These are phyloP conservation scores for Cryptus armator DNA, from an alignment of 2,888 invertebrate species.

Conservation along the genomic window DNA sequence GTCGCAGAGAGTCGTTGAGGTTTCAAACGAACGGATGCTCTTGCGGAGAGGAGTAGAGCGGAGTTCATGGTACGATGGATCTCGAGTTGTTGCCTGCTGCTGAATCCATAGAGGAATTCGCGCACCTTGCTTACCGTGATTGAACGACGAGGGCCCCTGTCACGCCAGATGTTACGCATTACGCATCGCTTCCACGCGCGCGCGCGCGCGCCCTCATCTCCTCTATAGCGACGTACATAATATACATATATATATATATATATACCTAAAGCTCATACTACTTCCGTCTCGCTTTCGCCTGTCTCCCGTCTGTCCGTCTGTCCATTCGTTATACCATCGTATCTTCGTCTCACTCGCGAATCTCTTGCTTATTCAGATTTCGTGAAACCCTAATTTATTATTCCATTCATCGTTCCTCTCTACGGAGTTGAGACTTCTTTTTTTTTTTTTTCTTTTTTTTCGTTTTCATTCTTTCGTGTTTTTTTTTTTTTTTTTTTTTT, in stretches of 20 bases:
- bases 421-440: not conserved
- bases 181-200: constrained; percentile 45
- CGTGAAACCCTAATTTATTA: constrained; percentile 29
- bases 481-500: not conserved
- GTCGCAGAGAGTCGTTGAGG: constrained; percentile 35
- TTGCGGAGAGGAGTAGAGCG: not conserved
- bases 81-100: not conserved
- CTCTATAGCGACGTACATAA: not conserved
- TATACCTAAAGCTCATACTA: not conserved
- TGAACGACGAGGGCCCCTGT: constrained; percentile 21
- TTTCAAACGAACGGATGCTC: constrained; percentile 60
- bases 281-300: constrained; percentile 20
- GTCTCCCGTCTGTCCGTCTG: not conserved
- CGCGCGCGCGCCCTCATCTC: not conserved
- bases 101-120: constrained; percentile 29
- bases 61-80: constrained; percentile 2
- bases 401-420: constrained; percentile 38
- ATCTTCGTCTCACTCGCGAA: not conserved
- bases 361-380: constrained; percentile 41
- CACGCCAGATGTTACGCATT: constrained; percentile 49
- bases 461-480: not conserved
- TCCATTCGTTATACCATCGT: not conserved
- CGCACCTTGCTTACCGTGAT: constrained; percentile 22
- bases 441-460: not conserved
- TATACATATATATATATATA: no score